These are phyloP conservation scores for Gadopsis bispinosus DNA, from an alignment of 2,797 vertebrate genomes.

Conservation along the genomic window DNA sequence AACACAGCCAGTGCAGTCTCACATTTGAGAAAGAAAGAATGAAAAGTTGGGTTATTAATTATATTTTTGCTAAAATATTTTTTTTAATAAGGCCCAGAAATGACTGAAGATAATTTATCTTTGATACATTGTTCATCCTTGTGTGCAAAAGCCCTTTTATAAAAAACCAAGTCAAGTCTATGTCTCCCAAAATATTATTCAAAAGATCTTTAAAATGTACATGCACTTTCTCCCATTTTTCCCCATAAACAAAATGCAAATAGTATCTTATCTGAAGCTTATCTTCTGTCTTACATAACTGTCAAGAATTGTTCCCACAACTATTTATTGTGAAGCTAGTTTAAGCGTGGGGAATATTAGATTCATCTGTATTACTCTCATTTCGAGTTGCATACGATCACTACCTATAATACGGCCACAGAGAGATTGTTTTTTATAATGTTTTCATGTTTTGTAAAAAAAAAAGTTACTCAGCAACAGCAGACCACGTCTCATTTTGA, in stretches of 20 bases:
- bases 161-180: neutral
- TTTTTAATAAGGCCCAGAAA: neutral
- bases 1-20: neutral
- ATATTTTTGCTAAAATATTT: neutral
- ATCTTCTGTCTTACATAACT: neutral
- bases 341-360: neutral
- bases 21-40: too few species aligned
- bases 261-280: neutral
- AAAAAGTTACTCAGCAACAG: conserved; percentile 43
- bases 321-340: neutral
- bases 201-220: neutral
- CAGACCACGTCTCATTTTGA: conserved; percentile 63
- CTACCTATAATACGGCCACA: neutral
- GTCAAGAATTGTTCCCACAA: neutral
- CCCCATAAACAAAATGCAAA: neutral
- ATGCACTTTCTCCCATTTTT: neutral
- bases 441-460: neutral
- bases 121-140: neutral
- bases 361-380: neutral
- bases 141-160: neutral
- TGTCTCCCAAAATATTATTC: neutral
- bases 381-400: neutral
- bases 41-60: neutral
- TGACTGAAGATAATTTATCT: neutral
- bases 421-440: neutral